phyloP scores from a whole-genome alignment of 2,113 vertebrate genomes.

The Sturnus vulgaris region DNA sequence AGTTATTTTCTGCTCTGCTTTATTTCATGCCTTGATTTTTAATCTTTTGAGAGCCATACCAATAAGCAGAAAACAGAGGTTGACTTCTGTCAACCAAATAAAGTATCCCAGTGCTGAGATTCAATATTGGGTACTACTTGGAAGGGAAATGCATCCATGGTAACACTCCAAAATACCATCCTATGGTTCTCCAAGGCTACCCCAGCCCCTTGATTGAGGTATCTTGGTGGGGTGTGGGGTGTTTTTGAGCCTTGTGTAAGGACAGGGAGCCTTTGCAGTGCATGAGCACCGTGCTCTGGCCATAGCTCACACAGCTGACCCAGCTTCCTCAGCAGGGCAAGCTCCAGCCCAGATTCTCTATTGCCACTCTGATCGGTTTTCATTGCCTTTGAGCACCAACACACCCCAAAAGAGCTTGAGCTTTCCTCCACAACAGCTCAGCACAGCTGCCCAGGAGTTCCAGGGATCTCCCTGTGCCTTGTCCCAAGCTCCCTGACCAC shows the following conservation, averaged over 20 bases:
- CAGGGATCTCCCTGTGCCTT: rapidly evolving
- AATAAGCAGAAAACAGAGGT: not conserved
- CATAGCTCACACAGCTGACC: rapidly evolving
- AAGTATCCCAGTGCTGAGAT: not conserved
- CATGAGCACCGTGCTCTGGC: rapidly evolving
- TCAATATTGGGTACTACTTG: rapidly evolving
- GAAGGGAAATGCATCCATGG: rapidly evolving
- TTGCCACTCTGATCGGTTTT: rapidly evolving
- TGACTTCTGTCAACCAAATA: not conserved
- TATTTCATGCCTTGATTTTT: not conserved
- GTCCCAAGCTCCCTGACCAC: not conserved
- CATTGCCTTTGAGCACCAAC: rapidly evolving
- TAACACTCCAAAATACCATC: not conserved
- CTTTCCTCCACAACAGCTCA: rapidly evolving
- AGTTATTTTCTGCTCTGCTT: not conserved
- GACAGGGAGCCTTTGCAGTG: not conserved
- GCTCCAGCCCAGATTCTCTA: too few species aligned
- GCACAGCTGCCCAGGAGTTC: not conserved
- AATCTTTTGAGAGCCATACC: not conserved
- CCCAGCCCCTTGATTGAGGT: rapidly evolving
- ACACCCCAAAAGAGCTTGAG: not conserved
- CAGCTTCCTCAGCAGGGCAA: too few species aligned
- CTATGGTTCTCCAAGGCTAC: not conserved
- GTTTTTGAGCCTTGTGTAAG: rapidly evolving
- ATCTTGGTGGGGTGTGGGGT: rapidly evolving